Base-by-base conservation (phyloP, 2,888 invertebrate genomes). In the Xestia sexstrigata region DNA sequence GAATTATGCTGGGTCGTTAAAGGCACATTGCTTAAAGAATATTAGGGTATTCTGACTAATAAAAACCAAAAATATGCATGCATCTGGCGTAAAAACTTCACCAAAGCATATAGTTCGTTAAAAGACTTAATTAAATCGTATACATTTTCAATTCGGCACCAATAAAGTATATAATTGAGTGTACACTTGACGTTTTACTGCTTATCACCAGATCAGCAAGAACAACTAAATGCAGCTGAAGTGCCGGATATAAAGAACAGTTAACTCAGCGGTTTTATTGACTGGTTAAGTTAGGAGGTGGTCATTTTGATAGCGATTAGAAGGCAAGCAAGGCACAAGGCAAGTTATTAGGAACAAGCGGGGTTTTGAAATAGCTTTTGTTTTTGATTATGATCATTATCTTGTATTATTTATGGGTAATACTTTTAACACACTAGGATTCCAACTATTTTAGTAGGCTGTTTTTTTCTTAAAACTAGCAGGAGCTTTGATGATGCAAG, bases 191-290 rank as follows among this genome's bases (percentile, higher is more conserved):
- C 68, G 49, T 77, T 62, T 75, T 67, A 80, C 63, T 0, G 68
- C 66, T 80, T 87, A 87, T 83, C 84, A 81, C 60, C 70, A 81
- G 77, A 84, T 86, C 84, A 73, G 70, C 49, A 58, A 69, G 73
- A 70, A 63, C 79, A 75, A 79, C 79, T 80, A 65, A 79, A 83
- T 74, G 77, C 79, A 76, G 76, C 72, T 83, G 76, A 83, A 75
- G 79, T 82, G 83, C 86, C 84, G 85, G 84, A 81, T 67, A 76
- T 81, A 86, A 85, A 89, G 88, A 81, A 84, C 79, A 81, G 76
- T 87, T 89, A 88, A 86, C 78, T 88, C 75, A 42, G 62, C 73
- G 75, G 82, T 65, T 88, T 90, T 88, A 87, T 87, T 76, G 68
- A 73, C 68, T 72, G 66, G 42, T 80, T 81, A 71, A 67, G 39